These are phyloP conservation scores for Drosophila lacertosa DNA, from an alignment of 1,140 invertebrate species.

Conservation along the genomic window DNA sequence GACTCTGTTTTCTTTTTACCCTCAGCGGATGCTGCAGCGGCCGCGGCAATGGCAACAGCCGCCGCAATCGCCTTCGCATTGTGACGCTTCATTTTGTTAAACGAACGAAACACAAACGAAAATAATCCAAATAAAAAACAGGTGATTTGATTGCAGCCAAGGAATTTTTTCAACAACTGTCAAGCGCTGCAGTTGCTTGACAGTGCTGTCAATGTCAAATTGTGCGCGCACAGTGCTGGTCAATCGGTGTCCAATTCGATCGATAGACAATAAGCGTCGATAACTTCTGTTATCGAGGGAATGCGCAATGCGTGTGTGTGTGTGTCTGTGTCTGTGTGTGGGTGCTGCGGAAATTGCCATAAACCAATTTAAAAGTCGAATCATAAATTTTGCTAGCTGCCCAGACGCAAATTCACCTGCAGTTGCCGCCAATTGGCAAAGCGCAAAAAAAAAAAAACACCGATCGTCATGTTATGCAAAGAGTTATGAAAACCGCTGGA, in stretches of 20 bases:
- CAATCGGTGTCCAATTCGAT: not conserved
- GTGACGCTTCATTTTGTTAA: constrained; percentile 57
- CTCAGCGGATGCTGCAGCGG: constrained; percentile 13
- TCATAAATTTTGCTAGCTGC: constrained; percentile 58
- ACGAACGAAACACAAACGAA: not conserved
- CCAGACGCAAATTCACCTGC: constrained; percentile 64
- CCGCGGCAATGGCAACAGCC: constrained; percentile 25
- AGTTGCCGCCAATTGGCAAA: constrained; percentile 40
- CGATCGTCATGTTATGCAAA: constrained; percentile 44
- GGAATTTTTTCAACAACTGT: constrained; percentile 18
- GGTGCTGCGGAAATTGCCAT: constrained; percentile 59
- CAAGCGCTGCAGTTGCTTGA: not conserved
- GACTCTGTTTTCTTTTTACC: constrained; percentile 16
- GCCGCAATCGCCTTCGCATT: constrained; percentile 43
- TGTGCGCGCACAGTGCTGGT: not conserved
- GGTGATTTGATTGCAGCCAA: constrained; percentile 5
- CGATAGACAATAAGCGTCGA: constrained; percentile 1
- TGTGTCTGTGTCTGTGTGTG: constrained; percentile 26
- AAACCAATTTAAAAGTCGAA: constrained; percentile 70
- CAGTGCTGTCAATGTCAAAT: constrained; percentile 4
- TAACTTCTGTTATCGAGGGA: not conserved
- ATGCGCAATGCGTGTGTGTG: not conserved
- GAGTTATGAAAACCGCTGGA: constrained; percentile 34
- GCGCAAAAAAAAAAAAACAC: too few relatives aligned
- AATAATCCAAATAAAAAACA: constrained; percentile 8